These are phyloP conservation scores for Phortica okadai DNA, from an alignment of 2,888 invertebrate genomes.

Conservation along the genomic window DNA sequence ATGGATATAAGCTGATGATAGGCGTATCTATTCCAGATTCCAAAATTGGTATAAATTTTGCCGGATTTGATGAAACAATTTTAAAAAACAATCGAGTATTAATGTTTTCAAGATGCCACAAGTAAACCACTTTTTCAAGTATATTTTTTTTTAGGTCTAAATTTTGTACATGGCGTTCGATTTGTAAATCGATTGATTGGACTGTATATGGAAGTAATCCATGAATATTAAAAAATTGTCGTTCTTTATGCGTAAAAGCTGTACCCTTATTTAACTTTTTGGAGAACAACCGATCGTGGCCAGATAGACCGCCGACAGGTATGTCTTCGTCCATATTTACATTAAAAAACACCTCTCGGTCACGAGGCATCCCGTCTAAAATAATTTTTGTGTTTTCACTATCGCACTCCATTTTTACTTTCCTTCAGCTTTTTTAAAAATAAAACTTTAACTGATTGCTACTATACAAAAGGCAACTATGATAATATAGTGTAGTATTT, in stretches of 20 bases:
- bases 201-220: slow-evolving; percentile 49
- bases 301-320: slow-evolving; percentile 8
- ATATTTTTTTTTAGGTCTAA: not conserved
- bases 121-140: slow-evolving; percentile 30
- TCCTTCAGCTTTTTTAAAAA: not conserved
- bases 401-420: slow-evolving; percentile 6
- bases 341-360: slow-evolving; percentile 42
- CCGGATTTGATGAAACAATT: slow-evolving; percentile 42
- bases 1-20: slow-evolving; percentile 9
- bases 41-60: not conserved
- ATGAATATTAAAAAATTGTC: slow-evolving; percentile 48
- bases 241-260: slow-evolving; percentile 48
- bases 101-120: slow-evolving; percentile 21
- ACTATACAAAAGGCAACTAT: no score
- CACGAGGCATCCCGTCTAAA: slow-evolving; percentile 39
- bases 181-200: slow-evolving; percentile 42
- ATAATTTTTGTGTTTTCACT: not conserved
- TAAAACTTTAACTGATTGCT: no score
- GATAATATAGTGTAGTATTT: no score
- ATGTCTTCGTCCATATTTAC: not conserved
- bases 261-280: slow-evolving; percentile 39
- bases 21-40: not conserved
- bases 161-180: slow-evolving; percentile 23
- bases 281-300: not conserved
- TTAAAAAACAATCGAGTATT: slow-evolving; percentile 48